phyloP scores from a whole-genome alignment of 2,888 invertebrate genomes.

The Himalopsyche kuldschensis region DNA sequence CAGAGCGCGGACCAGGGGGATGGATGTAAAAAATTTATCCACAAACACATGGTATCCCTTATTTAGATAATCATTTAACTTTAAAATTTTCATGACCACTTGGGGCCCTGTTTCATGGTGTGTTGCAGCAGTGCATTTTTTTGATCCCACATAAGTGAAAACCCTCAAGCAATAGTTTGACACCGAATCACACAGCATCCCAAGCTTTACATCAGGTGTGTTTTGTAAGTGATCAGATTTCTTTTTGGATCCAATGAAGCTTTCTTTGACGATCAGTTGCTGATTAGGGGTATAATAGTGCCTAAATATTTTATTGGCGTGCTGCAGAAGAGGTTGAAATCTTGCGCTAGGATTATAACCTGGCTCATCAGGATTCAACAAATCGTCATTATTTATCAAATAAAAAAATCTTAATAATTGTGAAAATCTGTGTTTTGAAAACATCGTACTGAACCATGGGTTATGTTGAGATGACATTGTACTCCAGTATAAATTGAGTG shows the following conservation, averaged over 20 bases:
- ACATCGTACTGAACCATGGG: slow-evolving; percentile 35
- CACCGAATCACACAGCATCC: slow-evolving; percentile 41
- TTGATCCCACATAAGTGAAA: slow-evolving; percentile 38
- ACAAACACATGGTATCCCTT: slow-evolving; percentile 30
- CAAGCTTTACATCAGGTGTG: slow-evolving; percentile 37
- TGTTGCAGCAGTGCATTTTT: slow-evolving; percentile 30
- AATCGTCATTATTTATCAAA: slow-evolving; percentile 25
- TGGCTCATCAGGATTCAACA: slow-evolving; percentile 32
- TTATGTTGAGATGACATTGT: slow-evolving; percentile 5
- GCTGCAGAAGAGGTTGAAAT: slow-evolving; percentile 38
- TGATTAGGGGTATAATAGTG: slow-evolving; percentile 38
- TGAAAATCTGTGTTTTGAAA: slow-evolving; percentile 40
- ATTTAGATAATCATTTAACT: slow-evolving; percentile 37
- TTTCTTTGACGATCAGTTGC: slow-evolving; percentile 41
- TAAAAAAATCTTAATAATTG: slow-evolving; percentile 37
- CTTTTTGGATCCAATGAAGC: slow-evolving; percentile 41
- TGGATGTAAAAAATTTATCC: slow-evolving; percentile 37
- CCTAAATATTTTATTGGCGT: slow-evolving; percentile 41
- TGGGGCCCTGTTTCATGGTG: slow-evolving; percentile 36
- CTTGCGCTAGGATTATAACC: slow-evolving; percentile 40
- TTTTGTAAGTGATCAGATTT: slow-evolving; percentile 38
- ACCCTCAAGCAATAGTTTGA: slow-evolving; percentile 39
- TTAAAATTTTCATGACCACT: slow-evolving; percentile 37
- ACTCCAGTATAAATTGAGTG: slow-evolving; percentile 4
- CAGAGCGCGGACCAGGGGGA: slow-evolving; percentile 32